Base-by-base conservation (phyloP, 2,888 invertebrate genomes). In the Ormyrus labotus region DNA sequence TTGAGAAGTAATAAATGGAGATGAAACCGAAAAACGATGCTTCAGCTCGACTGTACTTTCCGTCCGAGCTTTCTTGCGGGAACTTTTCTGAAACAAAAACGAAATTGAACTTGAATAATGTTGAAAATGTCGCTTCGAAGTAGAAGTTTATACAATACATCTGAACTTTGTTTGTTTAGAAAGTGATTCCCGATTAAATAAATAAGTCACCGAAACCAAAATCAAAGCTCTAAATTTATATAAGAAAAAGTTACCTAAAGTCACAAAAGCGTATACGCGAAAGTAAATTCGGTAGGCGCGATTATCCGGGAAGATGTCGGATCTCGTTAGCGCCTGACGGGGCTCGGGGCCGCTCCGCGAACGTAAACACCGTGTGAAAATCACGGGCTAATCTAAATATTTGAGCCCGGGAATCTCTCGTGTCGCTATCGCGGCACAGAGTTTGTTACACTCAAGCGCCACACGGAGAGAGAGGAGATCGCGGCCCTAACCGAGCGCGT, bases 361-460 rank as follows among this genome's bases (percentile, higher is more conserved):
- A 2, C 47, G 68, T 81, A 74, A 70, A 78, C 72, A 82, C 69
- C 84, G 82, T 84, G 84, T 71, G 84, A 87, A 84, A 81, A 86
- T 85, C 85, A 83, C 82, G 81, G 57, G 81, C 85, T 83, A 87
- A 87, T 86, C 87, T 87, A 85, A 86, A 85, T 87, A 87, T 88
- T 88, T 88, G 84, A 85, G 86, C 70, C 51, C 51, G 60, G 34
- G 48, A 10, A 72, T 75, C 75, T 80, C 71, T 9, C 57, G 13
- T 13, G 7, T 58, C 71, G 70, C 65, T 73, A 80, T 71, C 79
- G 74, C 81, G 73, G 65, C 34, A 2, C 34, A 34, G 34, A 34
- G 34, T 2, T 34, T 34, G 34, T 2, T 2, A 34, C 34, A 2
- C 34, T 34, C 34, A 34, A 34, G 34, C 34, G 34, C 34, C 34